These are phyloP conservation scores for Eilema griseolum DNA, from an alignment of 2,888 invertebrate genomes.

Conservation along the genomic window DNA sequence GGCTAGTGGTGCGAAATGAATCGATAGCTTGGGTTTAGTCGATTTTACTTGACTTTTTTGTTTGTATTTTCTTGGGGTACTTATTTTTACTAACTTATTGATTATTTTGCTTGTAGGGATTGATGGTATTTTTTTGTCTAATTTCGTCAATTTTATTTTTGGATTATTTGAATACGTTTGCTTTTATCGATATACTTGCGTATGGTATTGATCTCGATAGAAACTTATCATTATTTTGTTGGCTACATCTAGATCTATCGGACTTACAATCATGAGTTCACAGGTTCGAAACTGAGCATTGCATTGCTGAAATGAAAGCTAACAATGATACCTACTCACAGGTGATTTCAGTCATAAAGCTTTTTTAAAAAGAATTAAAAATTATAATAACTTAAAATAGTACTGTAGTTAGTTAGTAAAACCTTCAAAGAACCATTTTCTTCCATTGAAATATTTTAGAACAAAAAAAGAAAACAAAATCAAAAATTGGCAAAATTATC, in stretches of 20 bases:
- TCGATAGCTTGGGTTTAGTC: constrained; percentile 31
- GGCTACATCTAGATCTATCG: not conserved
- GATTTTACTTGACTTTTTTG: constrained; percentile 3
- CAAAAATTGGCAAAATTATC: not conserved
- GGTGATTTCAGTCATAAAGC: no score
- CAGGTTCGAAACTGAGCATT: no score
- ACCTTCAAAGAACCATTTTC: not conserved
- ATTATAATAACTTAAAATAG: no score
- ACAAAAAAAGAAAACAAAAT: not conserved
- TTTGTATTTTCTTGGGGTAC: not conserved
- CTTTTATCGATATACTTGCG: no score
- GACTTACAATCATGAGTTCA: not conserved
- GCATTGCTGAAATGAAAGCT: no score
- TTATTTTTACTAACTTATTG: not conserved
- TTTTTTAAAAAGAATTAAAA: no score
- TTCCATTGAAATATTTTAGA: not conserved
- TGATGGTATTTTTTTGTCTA: not conserved
- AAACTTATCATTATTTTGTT: not conserved
- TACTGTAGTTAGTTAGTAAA: no score
- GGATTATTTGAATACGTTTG: no score
- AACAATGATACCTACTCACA: no score
- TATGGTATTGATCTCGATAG: not conserved
- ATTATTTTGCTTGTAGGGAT: not conserved
- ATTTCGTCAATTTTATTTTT: not conserved
- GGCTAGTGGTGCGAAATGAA: constrained; percentile 49